These are phyloP conservation scores for Euplexia lucipara DNA, from an alignment of 2,888 invertebrate species.

Conservation along the genomic window DNA sequence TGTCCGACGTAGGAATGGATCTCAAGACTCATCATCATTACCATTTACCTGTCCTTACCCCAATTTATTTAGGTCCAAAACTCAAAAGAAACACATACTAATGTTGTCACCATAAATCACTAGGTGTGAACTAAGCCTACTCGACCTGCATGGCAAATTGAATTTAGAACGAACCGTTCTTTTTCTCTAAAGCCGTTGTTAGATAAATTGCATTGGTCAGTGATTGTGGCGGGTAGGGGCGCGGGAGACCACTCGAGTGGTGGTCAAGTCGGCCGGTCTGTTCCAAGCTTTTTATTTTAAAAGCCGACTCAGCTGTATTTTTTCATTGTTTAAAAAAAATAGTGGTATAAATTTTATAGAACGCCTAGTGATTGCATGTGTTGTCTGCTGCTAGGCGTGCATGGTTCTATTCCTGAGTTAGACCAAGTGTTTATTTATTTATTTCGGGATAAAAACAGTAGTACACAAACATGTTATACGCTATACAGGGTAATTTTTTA, in stretches of 20 bases:
- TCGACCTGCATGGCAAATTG: conserved; percentile 71
- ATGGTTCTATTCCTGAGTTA: too few relatives aligned
- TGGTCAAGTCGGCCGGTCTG: conserved; percentile 28
- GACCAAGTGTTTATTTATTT: too few relatives aligned
- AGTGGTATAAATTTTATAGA: too few relatives aligned
- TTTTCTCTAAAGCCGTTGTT: conserved; percentile 67
- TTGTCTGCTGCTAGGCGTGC: too few relatives aligned
- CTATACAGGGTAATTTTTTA: too few relatives aligned
- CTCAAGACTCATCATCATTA: too few relatives aligned
- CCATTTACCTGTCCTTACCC: too few relatives aligned
- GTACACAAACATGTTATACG: too few relatives aligned
- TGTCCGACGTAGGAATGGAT: too few relatives aligned
- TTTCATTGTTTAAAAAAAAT: conserved; percentile 17
- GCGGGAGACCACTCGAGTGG: conserved; percentile 55
- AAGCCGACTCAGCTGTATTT: conserved; percentile 13
- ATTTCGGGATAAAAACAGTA: too few relatives aligned
- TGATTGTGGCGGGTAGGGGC: conserved; percentile 56
- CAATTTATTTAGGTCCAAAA: too few relatives aligned
- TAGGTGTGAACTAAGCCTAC: conserved; percentile 16
- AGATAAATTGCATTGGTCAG: conserved; percentile 67
- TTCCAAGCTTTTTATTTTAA: conserved; percentile 33
- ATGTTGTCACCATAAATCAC: conserved; percentile 13
- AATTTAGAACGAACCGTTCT: conserved; percentile 70
- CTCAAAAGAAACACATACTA: neutral
- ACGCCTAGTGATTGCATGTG: too few relatives aligned